Conservation (phyloP, 2,888 invertebrate species). For the Ophion costatus region DNA sequence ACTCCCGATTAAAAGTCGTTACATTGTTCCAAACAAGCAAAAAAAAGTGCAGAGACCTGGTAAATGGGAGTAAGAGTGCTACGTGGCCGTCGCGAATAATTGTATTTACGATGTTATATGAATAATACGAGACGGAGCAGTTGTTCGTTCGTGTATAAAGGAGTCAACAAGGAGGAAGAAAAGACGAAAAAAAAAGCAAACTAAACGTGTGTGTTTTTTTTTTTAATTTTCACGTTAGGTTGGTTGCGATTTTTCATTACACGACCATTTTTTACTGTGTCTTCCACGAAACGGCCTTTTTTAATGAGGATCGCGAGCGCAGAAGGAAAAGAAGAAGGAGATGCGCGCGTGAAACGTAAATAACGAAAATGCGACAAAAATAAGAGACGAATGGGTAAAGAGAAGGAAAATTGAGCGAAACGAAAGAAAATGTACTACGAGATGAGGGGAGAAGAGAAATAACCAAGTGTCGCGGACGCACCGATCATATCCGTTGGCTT, state of each 20-base stretch:
- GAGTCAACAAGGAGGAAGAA: constrained; percentile 13
- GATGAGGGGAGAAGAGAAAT: constrained; percentile 9
- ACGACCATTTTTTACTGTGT: constrained; percentile 73
- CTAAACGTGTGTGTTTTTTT: constrained; percentile 59
- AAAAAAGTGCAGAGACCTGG: constrained; percentile 2
- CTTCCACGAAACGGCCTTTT: constrained; percentile 73
- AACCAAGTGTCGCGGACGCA: constrained; percentile 38
- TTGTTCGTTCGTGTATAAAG: constrained; percentile 68
- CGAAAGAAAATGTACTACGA: constrained; percentile 49
- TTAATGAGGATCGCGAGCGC: constrained; percentile 70
- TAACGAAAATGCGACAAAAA: constrained; percentile 48
- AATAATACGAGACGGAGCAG: constrained; percentile 61
- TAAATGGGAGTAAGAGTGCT: constrained; percentile 40
- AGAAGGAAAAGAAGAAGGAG: constrained; percentile 9
- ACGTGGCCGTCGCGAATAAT: constrained; percentile 63
- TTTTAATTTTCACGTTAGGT: constrained; percentile 32
- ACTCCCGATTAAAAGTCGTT: constrained; percentile 66
- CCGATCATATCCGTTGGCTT: constrained; percentile 60
- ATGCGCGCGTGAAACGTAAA: constrained; percentile 44
- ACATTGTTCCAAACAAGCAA: constrained; percentile 65
- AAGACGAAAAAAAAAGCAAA: constrained; percentile 29
- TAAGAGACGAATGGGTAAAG: constrained; percentile 36
- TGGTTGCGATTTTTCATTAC: constrained; percentile 67
- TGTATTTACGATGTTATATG: constrained; percentile 68
- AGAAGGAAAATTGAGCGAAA: constrained; percentile 49